A percentile compares a stretch with the other conserved stretches of the same genome.
Conservation (phyloP, 2,888 invertebrate genomes). For the Desoria tigrina region DNA sequence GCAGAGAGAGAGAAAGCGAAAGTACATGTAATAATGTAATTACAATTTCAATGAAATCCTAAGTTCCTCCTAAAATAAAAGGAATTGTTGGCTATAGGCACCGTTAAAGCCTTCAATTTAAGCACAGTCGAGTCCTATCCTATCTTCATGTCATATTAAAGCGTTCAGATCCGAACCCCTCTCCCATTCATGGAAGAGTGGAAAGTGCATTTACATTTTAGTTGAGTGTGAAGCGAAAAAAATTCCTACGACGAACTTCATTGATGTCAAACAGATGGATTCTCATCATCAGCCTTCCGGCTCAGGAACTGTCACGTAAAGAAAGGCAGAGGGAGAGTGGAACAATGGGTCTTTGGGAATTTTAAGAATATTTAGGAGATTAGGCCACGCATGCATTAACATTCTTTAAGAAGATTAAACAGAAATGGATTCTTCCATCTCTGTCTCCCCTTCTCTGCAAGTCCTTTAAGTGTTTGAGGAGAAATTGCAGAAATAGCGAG, state of each 20-base stretch:
- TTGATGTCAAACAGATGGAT: conserved; percentile 4
- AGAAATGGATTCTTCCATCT: neutral
- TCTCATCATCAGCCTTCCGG: neutral
- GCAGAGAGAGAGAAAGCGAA: conserved; percentile 2
- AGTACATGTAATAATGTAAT: neutral
- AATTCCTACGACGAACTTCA: neutral
- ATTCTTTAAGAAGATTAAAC: conserved; percentile 20
- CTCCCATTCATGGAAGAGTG: too few species aligned
- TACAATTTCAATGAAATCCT: neutral
- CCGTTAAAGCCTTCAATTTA: too few species aligned
- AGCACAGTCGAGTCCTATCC: too few species aligned
- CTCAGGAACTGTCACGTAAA: conserved; percentile 9
- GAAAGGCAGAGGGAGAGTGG: conserved; percentile 10
- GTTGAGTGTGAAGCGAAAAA: neutral
- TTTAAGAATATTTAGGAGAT: conserved; percentile 8
- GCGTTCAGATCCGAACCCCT: too few species aligned
- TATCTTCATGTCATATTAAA: too few species aligned
- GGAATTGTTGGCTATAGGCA: neutral
- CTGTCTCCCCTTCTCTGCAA: too few species aligned
- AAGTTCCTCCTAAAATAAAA: neutral
- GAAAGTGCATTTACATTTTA: too few species aligned
- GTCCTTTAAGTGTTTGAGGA: neutral
- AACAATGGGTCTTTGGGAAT: neutral
- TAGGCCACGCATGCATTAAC: conserved; percentile 15
- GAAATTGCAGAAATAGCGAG: neutral